phyloP scores from a whole-genome alignment of 1,140 invertebrate species.

The Meloidogyne exigua region DNA sequence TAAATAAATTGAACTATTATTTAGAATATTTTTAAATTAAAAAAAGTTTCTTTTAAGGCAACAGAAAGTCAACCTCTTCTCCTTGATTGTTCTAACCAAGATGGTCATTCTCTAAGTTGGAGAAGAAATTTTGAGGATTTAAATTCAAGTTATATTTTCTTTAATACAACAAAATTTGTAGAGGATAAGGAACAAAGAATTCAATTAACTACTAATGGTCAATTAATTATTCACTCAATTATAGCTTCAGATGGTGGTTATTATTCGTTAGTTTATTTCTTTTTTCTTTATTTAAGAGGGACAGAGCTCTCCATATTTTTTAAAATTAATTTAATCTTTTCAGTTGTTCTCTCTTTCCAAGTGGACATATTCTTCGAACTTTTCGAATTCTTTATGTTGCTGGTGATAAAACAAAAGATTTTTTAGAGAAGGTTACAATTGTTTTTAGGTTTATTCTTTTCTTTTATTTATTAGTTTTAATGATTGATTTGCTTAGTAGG shows the following conservation, averaged over 20 bases:
- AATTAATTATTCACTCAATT: neutral
- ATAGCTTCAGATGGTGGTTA: neutral
- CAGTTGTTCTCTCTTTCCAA: slow-evolving; percentile 10
- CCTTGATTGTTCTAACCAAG: slow-evolving; percentile 23
- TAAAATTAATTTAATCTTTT: neutral
- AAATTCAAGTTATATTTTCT: slow-evolving; percentile 13
- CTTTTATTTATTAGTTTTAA: slow-evolving; percentile 6
- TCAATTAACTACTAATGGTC: slow-evolving; percentile 6
- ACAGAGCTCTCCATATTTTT: no score
- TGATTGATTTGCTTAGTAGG: slow-evolving; percentile 2
- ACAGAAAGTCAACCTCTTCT: slow-evolving; percentile 9
- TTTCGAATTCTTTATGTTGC: slow-evolving; percentile 1
- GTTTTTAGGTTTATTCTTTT: neutral
- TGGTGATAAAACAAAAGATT: slow-evolving; percentile 2
- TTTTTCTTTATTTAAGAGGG: no score
- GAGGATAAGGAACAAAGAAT: neutral
- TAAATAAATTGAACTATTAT: no score
- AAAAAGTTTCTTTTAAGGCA: neutral
- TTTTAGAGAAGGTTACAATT: neutral
- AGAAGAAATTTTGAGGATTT: slow-evolving; percentile 8
- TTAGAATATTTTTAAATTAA: neutral
- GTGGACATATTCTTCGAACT: slow-evolving; percentile 25
- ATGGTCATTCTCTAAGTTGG: slow-evolving; percentile 13
- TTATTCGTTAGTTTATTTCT: slow-evolving; percentile 14
- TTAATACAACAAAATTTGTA: neutral